Base-by-base conservation (phyloP, 2,797 vertebrate species). In the Mus minutoides region DNA sequence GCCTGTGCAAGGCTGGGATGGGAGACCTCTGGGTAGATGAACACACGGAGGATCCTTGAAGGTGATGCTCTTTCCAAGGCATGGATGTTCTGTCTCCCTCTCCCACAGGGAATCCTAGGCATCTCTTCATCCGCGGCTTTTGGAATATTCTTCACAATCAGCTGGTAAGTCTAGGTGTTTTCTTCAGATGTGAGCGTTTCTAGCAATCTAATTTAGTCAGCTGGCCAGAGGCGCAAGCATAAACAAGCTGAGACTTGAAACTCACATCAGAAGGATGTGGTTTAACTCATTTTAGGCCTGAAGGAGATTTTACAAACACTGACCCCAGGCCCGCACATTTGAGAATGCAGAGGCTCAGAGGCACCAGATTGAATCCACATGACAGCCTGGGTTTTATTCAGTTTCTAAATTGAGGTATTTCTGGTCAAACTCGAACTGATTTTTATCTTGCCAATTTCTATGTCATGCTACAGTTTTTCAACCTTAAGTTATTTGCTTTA, bases 231-330 rank as follows among this genome's bases (percentile, higher is more conserved):
- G 54, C 54, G 34, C 69, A 52, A n/a, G 31, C 37, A 29, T 31
- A 24, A 52, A 75, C 26, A 37, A 60, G 14, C 43, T 60, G 64
- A 17, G 10, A 93, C 54, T 21, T 62, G 34, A 6, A 6, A 34
- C 64, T 60, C 3, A 4, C 37, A 24, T 31, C n/a, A 21, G 67
- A 40, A 80, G 13, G 10, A 40, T 58, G 34, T 29, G 14, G 12
- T n/a, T 83, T 29, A 26, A 46, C 37, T 62, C 82, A 64, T 84
- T 75, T 91, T 75, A 86, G 46, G 54, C 37, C 46, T 52, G 19
- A 58, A 88, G 79, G 60, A 91, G 67, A 94, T 90, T 95, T 95
- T 92, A 77, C 4, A 88, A 90, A 90, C 31, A 40, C n/a, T 69
- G 62, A 83, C 19, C 54, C 80, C 26, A 92, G 78, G 2, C 67